Conservation (phyloP, 2,888 invertebrate species). For the Sphaeridia pumilis region DNA sequence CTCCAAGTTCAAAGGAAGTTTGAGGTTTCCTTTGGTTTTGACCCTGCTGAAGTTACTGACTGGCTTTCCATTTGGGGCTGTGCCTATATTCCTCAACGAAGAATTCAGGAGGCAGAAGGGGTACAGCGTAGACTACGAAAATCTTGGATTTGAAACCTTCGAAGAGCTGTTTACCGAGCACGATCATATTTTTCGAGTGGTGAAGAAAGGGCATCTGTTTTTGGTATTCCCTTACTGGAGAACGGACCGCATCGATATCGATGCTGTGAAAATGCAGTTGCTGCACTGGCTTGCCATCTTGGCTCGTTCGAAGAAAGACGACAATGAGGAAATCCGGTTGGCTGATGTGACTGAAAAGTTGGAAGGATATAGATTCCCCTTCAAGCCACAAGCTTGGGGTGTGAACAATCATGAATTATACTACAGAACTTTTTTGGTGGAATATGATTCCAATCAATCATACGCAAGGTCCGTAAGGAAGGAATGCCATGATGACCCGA, state of each 20-base stretch:
- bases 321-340: too few species aligned
- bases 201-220: neutral
- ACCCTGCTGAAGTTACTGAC: neutral
- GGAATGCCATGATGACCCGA: neutral
- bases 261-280: neutral
- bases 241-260: neutral
- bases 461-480: neutral
- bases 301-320: neutral
- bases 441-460: neutral
- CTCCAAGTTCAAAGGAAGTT: neutral
- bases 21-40: neutral
- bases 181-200: neutral
- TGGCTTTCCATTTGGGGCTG: neutral
- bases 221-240: neutral
- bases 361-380: neutral
- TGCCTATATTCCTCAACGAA: neutral
- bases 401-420: neutral
- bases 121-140: neutral
- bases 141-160: neutral
- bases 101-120: neutral
- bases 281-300: neutral
- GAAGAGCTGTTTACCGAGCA: neutral
- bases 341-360: neutral
- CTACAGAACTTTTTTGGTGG: neutral
- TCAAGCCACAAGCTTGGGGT: neutral